Base-by-base conservation (phyloP, 2,888 invertebrate genomes). In the Auanema sp. region DNA sequence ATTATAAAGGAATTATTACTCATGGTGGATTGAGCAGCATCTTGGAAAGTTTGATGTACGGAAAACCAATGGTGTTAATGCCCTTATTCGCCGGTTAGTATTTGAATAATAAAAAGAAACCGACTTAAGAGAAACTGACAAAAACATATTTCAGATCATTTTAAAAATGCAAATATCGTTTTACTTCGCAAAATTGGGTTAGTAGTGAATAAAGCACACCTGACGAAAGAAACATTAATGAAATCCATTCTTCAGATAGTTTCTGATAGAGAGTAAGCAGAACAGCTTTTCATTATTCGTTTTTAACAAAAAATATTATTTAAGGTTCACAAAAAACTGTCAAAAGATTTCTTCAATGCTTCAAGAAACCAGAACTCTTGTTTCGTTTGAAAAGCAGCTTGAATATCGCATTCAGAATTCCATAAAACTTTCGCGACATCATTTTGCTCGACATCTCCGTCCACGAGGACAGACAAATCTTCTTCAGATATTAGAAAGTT, bases 21-120 rank as follows among this genome's bases (percentile, higher is more conserved):
- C 79, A 79, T 58, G 79, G 79, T 2, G 79, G 79, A 40, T 79
- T 78, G 79, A 77, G 77, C 57, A 73, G 69, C 43, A 73, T 79
- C 55, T 60, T 78, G 53, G 79, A 79, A 65, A 75, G 77, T 0
- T 59, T 75, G 11, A 53, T 69, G 53, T 61, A 69, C 41, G 72
- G 65, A 14, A 66, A 69, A 42, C 79, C 79, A 8, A 76, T 79
- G 75, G 73, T 79, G 58, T 65, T 79, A 41, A 78, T 79, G 75
- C 79, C 79, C 1, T 60, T 79, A 14, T 79, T 79, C 42, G 79
- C 77, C 16, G 77, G 77, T 76, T 57, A 14, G 33, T n/a, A 23
- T 14, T 25, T 23, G 14, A 49, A 1, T 6, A 8, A 4, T 40
- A 55, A 5, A 43, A 12, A 57, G 2, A 16, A 43, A 23, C 10